Evolutionary conservation across 2,797 vertebrate genomes (phyloP), one percentile per base, ranked within the genome.

Genomic region (Hydrocynus forskahlii): DNA sequence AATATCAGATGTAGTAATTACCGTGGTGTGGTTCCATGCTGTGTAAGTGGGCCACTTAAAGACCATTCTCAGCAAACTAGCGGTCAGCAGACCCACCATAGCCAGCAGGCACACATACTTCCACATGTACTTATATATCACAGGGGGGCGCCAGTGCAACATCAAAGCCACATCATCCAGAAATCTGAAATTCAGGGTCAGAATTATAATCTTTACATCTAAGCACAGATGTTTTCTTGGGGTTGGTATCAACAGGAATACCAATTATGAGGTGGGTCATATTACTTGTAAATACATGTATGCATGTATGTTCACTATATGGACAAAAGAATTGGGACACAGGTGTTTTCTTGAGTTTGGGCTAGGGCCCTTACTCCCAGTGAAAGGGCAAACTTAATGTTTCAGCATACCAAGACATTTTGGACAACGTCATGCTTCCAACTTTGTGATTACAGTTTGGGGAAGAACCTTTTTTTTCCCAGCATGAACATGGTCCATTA

Each of bases 51-150:
- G 89, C 16, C 89, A 19, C 76, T 90, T 93, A 76, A 94, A 85
- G 83, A 88, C 80, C 90, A 95, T 92, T 3, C 86, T 86, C 43
- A 95, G 57, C 63, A 96, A 71, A 85, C 92, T 92, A 7, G 91
- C 91, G 69, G 90, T 78, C 59, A 95, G 86, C 19, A 96, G 90
- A 23, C 92, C 86, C 16, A 93, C 25, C 95, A 97, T 96, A 0
- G 93, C 86, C 25, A 94, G 21, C 17, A 95, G 84, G 64, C 92
- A 95, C 6, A 96, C 85, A 45, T 91, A 95, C 81, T 94, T 92
- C 96, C 96, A 97, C 59, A 97, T 91, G 79, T 95, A 96, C 48
- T 91, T 90, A 83, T 92, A 96, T 19, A 96, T n/a, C 87, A 88
- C 90, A 6, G 94, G 93, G 19, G 94, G 91, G 77, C 95, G 93